phyloP scores from a whole-genome alignment of 2,888 invertebrate species.

The Hemicrepidius hirtus region DNA sequence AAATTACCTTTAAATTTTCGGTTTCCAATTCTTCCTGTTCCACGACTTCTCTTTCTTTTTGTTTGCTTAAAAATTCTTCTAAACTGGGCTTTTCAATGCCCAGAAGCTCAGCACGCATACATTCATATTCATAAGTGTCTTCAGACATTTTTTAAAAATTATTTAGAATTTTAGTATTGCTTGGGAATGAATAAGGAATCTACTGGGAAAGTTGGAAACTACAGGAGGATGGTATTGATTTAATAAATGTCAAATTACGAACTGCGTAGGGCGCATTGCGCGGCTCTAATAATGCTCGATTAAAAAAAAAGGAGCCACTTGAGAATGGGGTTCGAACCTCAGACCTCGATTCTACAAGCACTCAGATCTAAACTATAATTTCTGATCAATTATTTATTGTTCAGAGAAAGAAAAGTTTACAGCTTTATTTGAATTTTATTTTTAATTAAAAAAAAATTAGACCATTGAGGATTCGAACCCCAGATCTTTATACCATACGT shows the following conservation, averaged over 20 bases:
- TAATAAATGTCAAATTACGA: conserved; percentile 6
- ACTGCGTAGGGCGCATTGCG: conserved; percentile 6
- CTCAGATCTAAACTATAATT: too few relatives aligned
- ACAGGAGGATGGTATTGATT: conserved; percentile 27
- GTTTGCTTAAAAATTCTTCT: conserved; percentile 79
- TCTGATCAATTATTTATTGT: too few relatives aligned
- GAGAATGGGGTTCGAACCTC: too few relatives aligned
- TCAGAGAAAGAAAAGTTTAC: too few relatives aligned
- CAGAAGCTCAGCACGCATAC: conserved; percentile 85
- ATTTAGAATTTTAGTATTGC: not conserved
- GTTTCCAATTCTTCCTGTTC: conserved; percentile 75
- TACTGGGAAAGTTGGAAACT: conserved; percentile 20
- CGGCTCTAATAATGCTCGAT: too few relatives aligned
- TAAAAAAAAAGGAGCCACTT: too few relatives aligned
- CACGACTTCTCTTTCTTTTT: conserved; percentile 70
- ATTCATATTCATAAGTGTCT: conserved; percentile 84
- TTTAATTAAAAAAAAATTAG: too few relatives aligned
- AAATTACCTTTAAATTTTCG: conserved; percentile 71
- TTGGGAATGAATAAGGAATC: not conserved
- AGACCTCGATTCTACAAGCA: too few relatives aligned
- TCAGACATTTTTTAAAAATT: conserved; percentile 73
- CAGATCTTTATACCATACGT: too few relatives aligned
- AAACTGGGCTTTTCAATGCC: conserved; percentile 81
- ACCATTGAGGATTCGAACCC: too few relatives aligned
- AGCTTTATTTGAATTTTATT: too few relatives aligned